Base-by-base conservation (phyloP, 2,113 vertebrate species). In the Calidris pygmaea region DNA sequence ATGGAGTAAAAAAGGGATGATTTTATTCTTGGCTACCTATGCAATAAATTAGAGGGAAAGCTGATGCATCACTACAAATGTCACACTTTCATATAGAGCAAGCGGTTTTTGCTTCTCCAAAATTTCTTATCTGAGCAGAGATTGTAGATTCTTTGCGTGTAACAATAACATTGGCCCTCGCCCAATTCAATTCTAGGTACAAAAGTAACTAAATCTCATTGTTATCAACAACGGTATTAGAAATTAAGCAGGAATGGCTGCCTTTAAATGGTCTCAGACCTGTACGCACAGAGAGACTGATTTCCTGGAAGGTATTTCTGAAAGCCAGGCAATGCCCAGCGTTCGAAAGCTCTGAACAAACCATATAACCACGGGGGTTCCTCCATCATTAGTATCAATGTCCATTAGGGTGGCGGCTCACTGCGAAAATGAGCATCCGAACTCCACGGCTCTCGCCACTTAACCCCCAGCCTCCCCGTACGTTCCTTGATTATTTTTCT, bases 391-490 rank as follows among this genome's bases (percentile, higher is more conserved):
- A 96, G 92, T 84, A 93, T 94, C 96, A 56, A 59, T 95, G 95
- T 93, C 96, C 96, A 95, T 97, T 97, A 97, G 93, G 94, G 86
- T 80, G 93, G 88, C 21, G 10, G 83, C 96, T 96, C 88, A 53
- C 96, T 96, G 96, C 90, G 95, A 95, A 96, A 96, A 97, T 78
- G 90, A 94, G 93, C 79, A 95, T 83, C 85, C 76, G 29, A 67
- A 81, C 72, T 43, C 93, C 43, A 59, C 19, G 9, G 88, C 65
- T 90, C 83, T 52, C 35, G 8, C 76, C 85, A 93, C 92, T 96
- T 92, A 93, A 96, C 93, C 92, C 90, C 76, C 81, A 94, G 90
- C 85, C 85, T 93, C 90, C 82, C 59, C 0, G 0, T 39, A 70
- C 12, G 1, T 59, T 83, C 76, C 93, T 60, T 97, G 96, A 96